These are phyloP conservation scores for Belgica antarctica DNA, from an alignment of 2,888 invertebrate genomes.

Conservation along the genomic window DNA sequence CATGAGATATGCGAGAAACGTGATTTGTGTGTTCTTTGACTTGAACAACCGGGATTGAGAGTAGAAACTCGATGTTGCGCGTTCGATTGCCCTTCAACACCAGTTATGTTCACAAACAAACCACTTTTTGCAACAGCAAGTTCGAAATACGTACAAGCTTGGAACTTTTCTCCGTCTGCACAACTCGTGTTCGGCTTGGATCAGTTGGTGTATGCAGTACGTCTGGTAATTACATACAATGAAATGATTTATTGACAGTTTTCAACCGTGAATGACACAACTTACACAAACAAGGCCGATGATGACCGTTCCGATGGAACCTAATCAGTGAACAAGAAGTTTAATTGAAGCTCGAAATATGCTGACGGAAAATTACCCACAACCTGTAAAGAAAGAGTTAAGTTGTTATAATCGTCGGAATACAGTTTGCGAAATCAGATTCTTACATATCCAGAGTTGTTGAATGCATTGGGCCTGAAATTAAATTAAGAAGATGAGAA, in stretches of 20 bases:
- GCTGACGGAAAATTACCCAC: slow-evolving; percentile 21
- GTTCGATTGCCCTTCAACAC: no score
- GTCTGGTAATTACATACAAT: slow-evolving; percentile 56
- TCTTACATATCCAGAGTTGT: slow-evolving; percentile 59
- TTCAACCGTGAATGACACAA: no score
- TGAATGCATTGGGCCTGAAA: slow-evolving; percentile 64
- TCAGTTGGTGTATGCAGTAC: slow-evolving; percentile 89
- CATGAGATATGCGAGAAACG: no score
- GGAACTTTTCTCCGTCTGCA: slow-evolving; percentile 61
- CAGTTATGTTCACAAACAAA: no score
- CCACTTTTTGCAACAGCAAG: no score
- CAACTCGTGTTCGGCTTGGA: slow-evolving; percentile 60
- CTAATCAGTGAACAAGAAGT: slow-evolving; percentile 56
- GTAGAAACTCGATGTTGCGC: no score
- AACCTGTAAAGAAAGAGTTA: not conserved
- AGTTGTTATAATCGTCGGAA: not conserved
- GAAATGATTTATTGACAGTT: not conserved
- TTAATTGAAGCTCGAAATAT: no score
- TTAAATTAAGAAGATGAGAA: no score
- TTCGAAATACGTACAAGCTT: slow-evolving; percentile 60
- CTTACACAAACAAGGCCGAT: slow-evolving; percentile 76
- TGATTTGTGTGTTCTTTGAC: no score
- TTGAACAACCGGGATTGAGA: no score
- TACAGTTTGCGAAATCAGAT: not conserved
- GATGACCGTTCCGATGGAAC: slow-evolving; percentile 73